Conservation (phyloP, 2,888 invertebrate species). For the Chaetogeoica ovagalla region DNA sequence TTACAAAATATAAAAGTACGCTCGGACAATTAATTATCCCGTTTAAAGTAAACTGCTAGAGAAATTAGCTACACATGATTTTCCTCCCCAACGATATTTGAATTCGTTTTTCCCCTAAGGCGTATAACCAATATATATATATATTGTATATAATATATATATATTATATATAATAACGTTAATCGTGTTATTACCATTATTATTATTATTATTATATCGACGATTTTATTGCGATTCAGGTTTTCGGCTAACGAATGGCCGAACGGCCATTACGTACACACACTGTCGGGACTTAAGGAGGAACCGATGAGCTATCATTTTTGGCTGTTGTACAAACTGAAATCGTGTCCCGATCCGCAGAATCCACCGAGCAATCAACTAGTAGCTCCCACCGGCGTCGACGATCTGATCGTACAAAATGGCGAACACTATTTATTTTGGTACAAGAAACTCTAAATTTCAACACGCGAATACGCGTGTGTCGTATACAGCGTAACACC, state of each 20-base stretch:
- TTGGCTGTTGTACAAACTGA: slow-evolving; percentile 83
- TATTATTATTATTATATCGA: too few relatives aligned
- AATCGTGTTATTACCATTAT: too few relatives aligned
- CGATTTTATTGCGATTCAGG: slow-evolving; percentile 61
- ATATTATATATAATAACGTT: too few relatives aligned
- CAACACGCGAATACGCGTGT: neutral
- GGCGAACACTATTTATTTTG: slow-evolving; percentile 88
- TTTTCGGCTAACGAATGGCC: slow-evolving; percentile 88
- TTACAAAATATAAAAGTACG: too few relatives aligned
- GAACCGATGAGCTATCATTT: slow-evolving; percentile 84
- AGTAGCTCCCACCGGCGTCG: slow-evolving; percentile 86
- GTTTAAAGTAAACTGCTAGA: too few relatives aligned
- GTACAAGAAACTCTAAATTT: slow-evolving; percentile 81
- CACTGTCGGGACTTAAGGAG: slow-evolving; percentile 77
- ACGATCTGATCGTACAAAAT: slow-evolving; percentile 82
- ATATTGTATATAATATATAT: too few relatives aligned
- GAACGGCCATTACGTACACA: slow-evolving; percentile 89
- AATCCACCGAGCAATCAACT: slow-evolving; percentile 84
- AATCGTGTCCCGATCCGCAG: slow-evolving; percentile 76
- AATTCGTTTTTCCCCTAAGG: too few relatives aligned
- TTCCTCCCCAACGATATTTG: too few relatives aligned
- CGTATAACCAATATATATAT: too few relatives aligned
- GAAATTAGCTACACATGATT: too few relatives aligned
- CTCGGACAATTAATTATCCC: too few relatives aligned
- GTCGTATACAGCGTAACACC: neutral